These are phyloP conservation scores for Selene dorsalis DNA, from an alignment of 2,797 vertebrate species.

Conservation along the genomic window DNA sequence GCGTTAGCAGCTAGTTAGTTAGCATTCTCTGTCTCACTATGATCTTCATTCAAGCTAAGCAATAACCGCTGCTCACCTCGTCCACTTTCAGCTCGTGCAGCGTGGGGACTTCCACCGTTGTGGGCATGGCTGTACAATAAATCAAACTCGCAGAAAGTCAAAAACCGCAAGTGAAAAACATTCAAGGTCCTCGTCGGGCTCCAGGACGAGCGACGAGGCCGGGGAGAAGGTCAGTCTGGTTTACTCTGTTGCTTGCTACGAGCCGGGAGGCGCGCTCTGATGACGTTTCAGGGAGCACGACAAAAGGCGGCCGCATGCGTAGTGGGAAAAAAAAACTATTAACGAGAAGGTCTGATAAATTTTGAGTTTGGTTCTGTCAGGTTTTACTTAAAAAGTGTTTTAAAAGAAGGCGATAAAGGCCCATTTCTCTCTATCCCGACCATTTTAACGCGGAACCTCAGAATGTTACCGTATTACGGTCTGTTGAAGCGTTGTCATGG, in stretches of 20 bases:
- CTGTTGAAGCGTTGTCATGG: slow-evolving; percentile 69
- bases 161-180: slow-evolving; percentile 53
- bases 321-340: fast-evolving
- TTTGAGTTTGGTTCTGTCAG: neutral
- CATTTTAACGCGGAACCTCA: neutral
- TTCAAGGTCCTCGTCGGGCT: slow-evolving; percentile 75
- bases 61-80: slow-evolving; percentile 85
- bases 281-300: slow-evolving; percentile 41
- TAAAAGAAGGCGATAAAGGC: neutral
- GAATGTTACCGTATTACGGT: fast-evolving
- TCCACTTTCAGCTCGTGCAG: slow-evolving; percentile 89
- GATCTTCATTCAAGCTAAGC: neutral
- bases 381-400: neutral
- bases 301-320: slow-evolving; percentile 26
- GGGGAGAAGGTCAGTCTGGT: slow-evolving; percentile 82
- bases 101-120: slow-evolving; percentile 83
- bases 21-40: slow-evolving; percentile 11
- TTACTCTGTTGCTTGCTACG: slow-evolving; percentile 65
- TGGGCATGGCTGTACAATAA: slow-evolving; percentile 83
- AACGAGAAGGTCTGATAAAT: neutral
- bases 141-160: slow-evolving; percentile 27
- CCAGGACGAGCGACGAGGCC: slow-evolving; percentile 68
- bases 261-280: slow-evolving; percentile 52
- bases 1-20: slow-evolving; percentile 57
- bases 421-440: fast-evolving